Percentiles rank a stretch among this genome's conserved stretches.
Conservation (phyloP, 2,888 invertebrate species). For the Orthonevra nobilis region DNA sequence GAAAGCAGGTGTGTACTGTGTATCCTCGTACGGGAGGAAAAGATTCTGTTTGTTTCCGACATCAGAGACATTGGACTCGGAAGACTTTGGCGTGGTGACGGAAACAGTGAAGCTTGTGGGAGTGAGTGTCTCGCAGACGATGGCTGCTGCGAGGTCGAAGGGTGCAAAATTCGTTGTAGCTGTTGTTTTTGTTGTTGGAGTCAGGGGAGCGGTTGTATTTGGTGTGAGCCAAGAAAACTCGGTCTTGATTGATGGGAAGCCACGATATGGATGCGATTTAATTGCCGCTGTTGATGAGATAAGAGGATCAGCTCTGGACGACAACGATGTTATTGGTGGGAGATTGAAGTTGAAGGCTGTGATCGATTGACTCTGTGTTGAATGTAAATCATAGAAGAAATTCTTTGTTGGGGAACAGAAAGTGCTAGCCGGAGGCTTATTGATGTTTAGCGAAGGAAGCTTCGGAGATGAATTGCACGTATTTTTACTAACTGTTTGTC, state of each 20-base stretch:
- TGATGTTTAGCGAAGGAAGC: not conserved
- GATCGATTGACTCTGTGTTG: conserved; percentile 17
- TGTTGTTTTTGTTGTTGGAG: conserved; percentile 4
- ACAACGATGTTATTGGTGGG: not conserved
- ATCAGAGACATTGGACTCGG: conserved; percentile 6
- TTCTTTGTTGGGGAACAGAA: conserved; percentile 49
- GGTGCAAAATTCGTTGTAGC: conserved; percentile 24
- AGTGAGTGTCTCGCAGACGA: conserved; percentile 29
- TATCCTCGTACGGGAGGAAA: conserved; percentile 46
- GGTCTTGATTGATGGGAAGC: conserved; percentile 38
- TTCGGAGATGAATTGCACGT: conserved; percentile 11
- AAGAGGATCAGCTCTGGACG: conserved; percentile 25
- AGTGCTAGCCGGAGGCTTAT: conserved; percentile 3
- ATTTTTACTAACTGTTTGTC: too few species aligned
- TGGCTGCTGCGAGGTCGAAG: conserved; percentile 33
- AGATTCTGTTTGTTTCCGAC: conserved; percentile 52
- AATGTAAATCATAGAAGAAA: conserved; percentile 44
- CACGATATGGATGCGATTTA: conserved; percentile 21
- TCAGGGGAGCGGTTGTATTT: not conserved
- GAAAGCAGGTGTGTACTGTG: conserved; percentile 68
- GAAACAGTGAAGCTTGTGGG: conserved; percentile 69
- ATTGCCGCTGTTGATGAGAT: conserved; percentile 19
- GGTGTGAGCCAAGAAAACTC: conserved; percentile 48
- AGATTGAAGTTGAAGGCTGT: conserved; percentile 5
- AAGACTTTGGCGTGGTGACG: conserved; percentile 55